Evolutionary conservation across 2,888 invertebrate species (phyloP), one percentile per base, ranked within the genome.

Genomic region (Agonopterix subpropinquella): DNA sequence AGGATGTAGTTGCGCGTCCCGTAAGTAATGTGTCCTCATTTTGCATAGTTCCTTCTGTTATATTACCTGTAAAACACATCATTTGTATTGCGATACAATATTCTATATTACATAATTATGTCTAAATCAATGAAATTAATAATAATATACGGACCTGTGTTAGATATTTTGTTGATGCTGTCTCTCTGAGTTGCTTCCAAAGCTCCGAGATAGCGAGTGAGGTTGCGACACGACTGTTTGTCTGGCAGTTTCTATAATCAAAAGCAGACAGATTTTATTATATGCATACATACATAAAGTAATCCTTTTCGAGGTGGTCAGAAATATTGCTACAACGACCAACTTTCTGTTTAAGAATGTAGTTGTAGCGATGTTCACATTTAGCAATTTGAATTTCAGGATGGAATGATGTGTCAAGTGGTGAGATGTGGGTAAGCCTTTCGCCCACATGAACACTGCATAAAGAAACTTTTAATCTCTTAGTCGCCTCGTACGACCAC

Each of bases 141-240:
- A 7, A 28, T 28, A 28, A 28, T 28, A 28, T 28, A 11, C 28
- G 41, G 67, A 85, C 85, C 82, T 55, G 77, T 77, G 28, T 66
- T 64, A 0, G 84, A 86, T 61, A 83, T 71, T 64, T 87, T 87
- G 61, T 79, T 82, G 41, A 84, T 62, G 53, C 78, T 81, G 0
- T 70, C 64, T 2, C 84, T 69, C 53, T 87, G 85, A 7, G 71
- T 56, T 0, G 82, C 82, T 52, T 89, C 89, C 37, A 89, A 58
- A 0, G 81, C 74, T 0, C 88, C 88, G 41, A 89, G 68, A 42
- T 89, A 89, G 1, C 80, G 73, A 0, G 86, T 80, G 1, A 89
- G 63, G 48, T 89, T 85, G 1, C 89, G 70, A 49, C 77, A 73
- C 0, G 88, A 85, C 44, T 81, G 83, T 54, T 86, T 89, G 55